phyloP scores from a whole-genome alignment of 2,797 vertebrate genomes.

The Neostethus bicornis region DNA sequence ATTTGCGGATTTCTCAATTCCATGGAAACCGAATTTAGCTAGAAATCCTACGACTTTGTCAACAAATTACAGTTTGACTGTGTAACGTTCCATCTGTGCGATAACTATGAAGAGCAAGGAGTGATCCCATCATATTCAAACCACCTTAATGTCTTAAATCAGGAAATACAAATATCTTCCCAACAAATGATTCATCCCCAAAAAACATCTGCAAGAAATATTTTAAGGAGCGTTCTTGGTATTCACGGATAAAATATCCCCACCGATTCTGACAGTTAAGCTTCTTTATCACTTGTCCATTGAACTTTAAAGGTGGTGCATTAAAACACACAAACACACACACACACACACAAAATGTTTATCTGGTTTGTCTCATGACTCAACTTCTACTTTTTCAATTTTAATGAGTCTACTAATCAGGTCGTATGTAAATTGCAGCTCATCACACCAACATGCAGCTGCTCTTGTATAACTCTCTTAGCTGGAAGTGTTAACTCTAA shows the following conservation, averaged over 20 bases:
- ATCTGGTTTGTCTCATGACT: too few species aligned
- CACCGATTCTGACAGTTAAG: not conserved
- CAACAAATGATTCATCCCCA: conserved; percentile 2
- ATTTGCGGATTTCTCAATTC: not conserved
- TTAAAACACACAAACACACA: too few species aligned
- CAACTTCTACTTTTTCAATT: too few species aligned
- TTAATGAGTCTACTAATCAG: too few species aligned
- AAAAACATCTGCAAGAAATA: not conserved
- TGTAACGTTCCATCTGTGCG: conserved; percentile 1
- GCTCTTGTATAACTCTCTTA: too few species aligned
- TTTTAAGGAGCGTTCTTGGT: not conserved
- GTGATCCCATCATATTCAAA: conserved; percentile 7
- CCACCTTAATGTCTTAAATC: conserved; percentile 7
- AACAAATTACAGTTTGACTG: conserved; percentile 7
- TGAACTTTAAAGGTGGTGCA: too few species aligned
- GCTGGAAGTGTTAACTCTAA: too few species aligned
- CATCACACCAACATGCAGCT: too few species aligned
- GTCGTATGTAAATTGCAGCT: too few species aligned
- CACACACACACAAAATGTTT: too few species aligned
- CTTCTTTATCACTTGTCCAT: too few species aligned
- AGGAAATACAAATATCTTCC: conserved; percentile 3
- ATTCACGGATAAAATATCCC: not conserved
- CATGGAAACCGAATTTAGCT: not conserved
- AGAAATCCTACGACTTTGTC: not conserved
- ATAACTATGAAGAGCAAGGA: conserved; percentile 4